These are phyloP conservation scores for Lepidurus couesii DNA, from an alignment of 1,140 invertebrate species.

Conservation along the genomic window DNA sequence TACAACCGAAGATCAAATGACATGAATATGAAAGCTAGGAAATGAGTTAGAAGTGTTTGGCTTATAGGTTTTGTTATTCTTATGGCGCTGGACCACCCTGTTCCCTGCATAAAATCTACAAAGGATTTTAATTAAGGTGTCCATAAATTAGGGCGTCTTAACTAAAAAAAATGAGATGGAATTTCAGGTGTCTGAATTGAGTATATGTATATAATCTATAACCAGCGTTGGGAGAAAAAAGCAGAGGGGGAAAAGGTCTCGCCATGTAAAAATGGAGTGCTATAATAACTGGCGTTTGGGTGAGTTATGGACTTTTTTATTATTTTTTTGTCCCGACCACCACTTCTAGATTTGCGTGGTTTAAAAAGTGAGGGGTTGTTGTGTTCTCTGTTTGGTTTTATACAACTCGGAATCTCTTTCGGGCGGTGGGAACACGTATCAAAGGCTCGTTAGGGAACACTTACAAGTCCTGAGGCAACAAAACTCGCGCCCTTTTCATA, in stretches of 20 bases:
- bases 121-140: background rate
- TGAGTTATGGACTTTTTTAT: conserved; percentile 10
- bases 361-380: background rate
- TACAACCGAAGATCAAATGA: background rate
- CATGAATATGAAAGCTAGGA: background rate
- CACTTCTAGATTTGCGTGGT: background rate
- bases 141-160: conserved; percentile 4
- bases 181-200: conserved; percentile 1
- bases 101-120: conserved; percentile 9
- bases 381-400: background rate
- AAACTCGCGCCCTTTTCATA: background rate
- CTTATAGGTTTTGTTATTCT: background rate
- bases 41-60: background rate
- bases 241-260: background rate
- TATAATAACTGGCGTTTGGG: conserved; percentile 15
- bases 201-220: background rate
- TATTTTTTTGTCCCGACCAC: background rate
- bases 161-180: background rate
- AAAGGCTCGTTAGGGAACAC: conserved; percentile 14
- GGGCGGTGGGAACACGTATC: background rate
- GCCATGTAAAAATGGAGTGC: background rate
- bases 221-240: background rate
- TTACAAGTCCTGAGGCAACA: conserved; percentile 8
- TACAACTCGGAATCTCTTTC: background rate
- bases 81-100: background rate